Conservation (phyloP, 2,888 invertebrate species). For the Palloptera scutellata region DNA sequence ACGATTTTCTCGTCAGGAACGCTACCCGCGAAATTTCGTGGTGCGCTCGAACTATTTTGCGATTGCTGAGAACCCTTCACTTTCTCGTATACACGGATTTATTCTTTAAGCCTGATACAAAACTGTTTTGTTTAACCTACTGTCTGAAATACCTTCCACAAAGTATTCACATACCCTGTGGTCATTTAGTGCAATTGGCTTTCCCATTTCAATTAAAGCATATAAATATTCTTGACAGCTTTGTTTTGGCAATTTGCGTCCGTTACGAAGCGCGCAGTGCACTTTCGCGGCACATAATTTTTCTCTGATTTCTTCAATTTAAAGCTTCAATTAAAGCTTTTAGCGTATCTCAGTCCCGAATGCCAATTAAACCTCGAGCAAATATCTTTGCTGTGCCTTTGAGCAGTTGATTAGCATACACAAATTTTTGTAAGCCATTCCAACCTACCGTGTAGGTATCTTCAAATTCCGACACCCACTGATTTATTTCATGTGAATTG, state of each 20-base stretch:
- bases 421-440: too few species aligned
- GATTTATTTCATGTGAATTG: too few species aligned
- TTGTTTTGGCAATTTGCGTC: slow-evolving; percentile 18
- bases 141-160: slow-evolving; percentile 31
- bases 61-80: slow-evolving; percentile 19
- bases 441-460: too few species aligned
- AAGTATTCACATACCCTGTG: slow-evolving; percentile 31
- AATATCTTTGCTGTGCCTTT: slow-evolving; percentile 20
- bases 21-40: neutral
- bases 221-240: slow-evolving; percentile 27
- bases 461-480: too few species aligned
- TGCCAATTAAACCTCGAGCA: slow-evolving; percentile 17
- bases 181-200: slow-evolving; percentile 27
- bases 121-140: slow-evolving; percentile 23
- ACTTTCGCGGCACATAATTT: slow-evolving; percentile 24
- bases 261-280: slow-evolving; percentile 22
- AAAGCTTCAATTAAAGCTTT: slow-evolving; percentile 24
- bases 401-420: too few species aligned
- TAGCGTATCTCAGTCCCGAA: slow-evolving; percentile 9
- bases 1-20: neutral
- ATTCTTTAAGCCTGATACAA: slow-evolving; percentile 32
- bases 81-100: slow-evolving; percentile 23
- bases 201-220: slow-evolving; percentile 24
- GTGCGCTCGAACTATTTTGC: neutral
- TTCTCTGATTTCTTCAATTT: slow-evolving; percentile 21